A percentile compares a stretch with the other conserved stretches of the same genome.
These are phyloP conservation scores for Luperina nickerlii DNA, from an alignment of 2,888 invertebrate species.

Conservation along the genomic window DNA sequence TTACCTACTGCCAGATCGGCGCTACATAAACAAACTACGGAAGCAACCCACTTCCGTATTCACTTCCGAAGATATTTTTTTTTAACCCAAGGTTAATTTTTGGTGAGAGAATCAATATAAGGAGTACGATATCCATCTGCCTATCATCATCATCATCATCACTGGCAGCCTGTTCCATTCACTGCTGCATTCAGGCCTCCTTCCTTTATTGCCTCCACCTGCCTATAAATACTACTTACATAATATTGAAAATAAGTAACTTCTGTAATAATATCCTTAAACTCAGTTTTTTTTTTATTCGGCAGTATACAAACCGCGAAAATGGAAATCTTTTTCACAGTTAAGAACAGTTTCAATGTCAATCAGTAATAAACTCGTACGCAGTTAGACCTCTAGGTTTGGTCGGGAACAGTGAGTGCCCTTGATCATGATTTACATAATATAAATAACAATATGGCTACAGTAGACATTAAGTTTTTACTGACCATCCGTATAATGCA, in stretches of 20 bases:
- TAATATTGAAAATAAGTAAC: neutral
- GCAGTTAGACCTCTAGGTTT: slow-evolving; percentile 13
- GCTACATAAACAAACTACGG: slow-evolving; percentile 68
- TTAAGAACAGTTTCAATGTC: slow-evolving; percentile 15
- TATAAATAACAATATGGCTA: slow-evolving; percentile 41
- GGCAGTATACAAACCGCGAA: neutral
- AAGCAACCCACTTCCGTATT: slow-evolving; percentile 74
- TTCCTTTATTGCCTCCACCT: neutral
- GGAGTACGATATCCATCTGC: neutral
- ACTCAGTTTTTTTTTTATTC: neutral
- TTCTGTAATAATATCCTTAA: neutral
- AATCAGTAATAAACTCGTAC: slow-evolving; percentile 21
- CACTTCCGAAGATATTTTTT: slow-evolving; percentile 77
- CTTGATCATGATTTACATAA: slow-evolving; percentile 54
- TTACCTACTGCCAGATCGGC: slow-evolving; percentile 61
- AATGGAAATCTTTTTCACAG: neutral
- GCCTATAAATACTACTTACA: neutral
- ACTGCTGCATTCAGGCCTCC: neutral
- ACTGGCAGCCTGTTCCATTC: neutral
- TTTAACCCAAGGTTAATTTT: slow-evolving; percentile 73
- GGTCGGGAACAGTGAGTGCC: slow-evolving; percentile 5
- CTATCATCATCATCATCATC: neutral
- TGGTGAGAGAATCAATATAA: slow-evolving; percentile 49
- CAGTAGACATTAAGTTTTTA: slow-evolving; percentile 36
- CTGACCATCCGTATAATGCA: slow-evolving; percentile 23